These are phyloP conservation scores for Hesperia comma DNA, from an alignment of 2,888 invertebrate species.

Conservation along the genomic window DNA sequence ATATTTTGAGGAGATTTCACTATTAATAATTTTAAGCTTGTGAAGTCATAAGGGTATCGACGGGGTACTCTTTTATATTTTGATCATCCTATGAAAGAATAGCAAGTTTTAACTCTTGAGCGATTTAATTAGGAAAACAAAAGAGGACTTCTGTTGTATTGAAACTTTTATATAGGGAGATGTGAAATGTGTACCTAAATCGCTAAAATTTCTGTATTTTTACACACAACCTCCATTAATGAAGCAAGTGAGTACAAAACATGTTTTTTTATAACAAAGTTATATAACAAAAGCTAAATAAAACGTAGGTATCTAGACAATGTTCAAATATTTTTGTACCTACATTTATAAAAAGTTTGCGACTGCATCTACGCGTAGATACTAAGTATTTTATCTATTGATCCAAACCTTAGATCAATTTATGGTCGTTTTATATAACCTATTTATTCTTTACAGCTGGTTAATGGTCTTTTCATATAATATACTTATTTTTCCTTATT, in stretches of 20 bases:
- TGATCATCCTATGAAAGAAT: too few species aligned
- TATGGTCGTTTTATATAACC: not conserved
- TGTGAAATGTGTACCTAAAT: too few species aligned
- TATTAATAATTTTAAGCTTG: too few species aligned
- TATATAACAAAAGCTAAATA: not conserved
- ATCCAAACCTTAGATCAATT: not conserved
- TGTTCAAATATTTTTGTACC: not conserved
- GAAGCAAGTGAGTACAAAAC: not conserved
- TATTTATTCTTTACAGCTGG: too few species aligned
- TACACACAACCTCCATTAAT: not conserved
- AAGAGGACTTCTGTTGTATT: too few species aligned
- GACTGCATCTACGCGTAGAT: not conserved
- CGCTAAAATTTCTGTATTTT: not conserved
- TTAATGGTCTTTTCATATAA: too few species aligned
- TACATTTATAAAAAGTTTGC: slow-evolving; percentile 4
- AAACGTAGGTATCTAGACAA: not conserved
- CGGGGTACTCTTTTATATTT: too few species aligned
- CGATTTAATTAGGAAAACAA: too few species aligned
- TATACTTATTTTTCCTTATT: not conserved
- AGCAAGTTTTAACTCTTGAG: too few species aligned
- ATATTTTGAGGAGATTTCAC: too few species aligned
- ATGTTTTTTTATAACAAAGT: not conserved
- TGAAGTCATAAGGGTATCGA: too few species aligned
- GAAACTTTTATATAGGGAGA: too few species aligned
- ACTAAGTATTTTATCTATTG: not conserved